Conservation (phyloP, 2,888 invertebrate genomes). For the Lasioglossum pauxillum region DNA sequence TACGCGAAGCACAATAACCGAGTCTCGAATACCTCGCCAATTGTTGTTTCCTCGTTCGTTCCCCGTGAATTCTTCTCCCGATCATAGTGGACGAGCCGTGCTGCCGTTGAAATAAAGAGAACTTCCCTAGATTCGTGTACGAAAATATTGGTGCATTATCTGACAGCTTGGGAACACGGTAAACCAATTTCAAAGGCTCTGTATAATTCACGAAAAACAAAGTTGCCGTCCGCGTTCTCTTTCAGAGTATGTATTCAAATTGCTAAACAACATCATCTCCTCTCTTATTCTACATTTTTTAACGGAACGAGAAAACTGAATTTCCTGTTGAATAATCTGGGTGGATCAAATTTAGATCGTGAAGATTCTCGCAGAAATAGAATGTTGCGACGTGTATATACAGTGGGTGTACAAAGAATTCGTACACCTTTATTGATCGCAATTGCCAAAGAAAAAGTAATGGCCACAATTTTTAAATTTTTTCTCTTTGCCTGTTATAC, state of each 20-base stretch:
- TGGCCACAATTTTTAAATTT: no score
- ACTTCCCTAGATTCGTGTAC: neutral
- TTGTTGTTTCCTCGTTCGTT: constrained; percentile 5
- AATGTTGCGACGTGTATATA: neutral
- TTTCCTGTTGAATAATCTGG: neutral
- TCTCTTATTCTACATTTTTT: neutral
- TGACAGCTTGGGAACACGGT: neutral
- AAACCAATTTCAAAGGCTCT: neutral
- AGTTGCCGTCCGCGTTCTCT: neutral
- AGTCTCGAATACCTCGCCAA: neutral
- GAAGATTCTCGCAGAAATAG: neutral
- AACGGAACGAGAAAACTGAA: neutral
- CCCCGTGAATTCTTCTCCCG: neutral
- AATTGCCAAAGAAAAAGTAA: no score
- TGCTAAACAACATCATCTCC: neutral
- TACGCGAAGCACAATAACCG: neutral
- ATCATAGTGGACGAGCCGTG: neutral
- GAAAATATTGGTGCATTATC: constrained; percentile 7
- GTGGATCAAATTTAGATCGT: neutral
- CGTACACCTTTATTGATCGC: no score
- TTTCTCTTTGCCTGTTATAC: no score
- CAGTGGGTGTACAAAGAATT: neutral
- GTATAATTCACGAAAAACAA: neutral
- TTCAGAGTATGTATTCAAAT: neutral
- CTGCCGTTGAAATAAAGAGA: neutral